Evolutionary conservation across 2,888 invertebrate species (phyloP).

Genomic region (Acronicta aceris): DNA sequence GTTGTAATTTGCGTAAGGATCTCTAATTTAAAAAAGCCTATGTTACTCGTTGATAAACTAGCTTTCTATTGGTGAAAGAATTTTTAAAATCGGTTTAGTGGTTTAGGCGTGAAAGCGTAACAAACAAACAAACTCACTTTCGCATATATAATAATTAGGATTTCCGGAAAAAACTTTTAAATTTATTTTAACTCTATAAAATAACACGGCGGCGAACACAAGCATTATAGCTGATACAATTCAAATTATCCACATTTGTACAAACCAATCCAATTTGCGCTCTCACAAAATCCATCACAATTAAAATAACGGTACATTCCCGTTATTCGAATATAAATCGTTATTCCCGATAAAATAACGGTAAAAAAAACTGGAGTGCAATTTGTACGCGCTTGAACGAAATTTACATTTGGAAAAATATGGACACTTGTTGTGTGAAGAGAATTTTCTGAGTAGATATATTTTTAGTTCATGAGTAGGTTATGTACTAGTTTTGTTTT

Average conservation of each 20-base stretch:
- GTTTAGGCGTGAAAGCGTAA: too few species aligned
- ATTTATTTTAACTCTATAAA: too few species aligned
- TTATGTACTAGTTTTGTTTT: too few species aligned
- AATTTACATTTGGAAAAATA: constrained; percentile 8
- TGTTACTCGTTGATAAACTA: too few species aligned
- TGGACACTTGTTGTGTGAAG: neutral
- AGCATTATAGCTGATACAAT: neutral
- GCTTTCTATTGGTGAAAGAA: too few species aligned
- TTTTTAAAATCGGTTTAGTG: too few species aligned
- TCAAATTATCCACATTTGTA: constrained; percentile 9
- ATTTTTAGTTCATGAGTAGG: neutral
- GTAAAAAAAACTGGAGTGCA: neutral
- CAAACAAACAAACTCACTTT: too few species aligned
- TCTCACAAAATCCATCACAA: constrained; percentile 20
- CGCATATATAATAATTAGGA: too few species aligned
- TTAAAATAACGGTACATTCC: constrained; percentile 29
- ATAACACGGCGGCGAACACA: too few species aligned
- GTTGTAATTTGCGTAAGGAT: too few species aligned
- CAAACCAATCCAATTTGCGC: constrained; percentile 27
- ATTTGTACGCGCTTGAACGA: constrained; percentile 4
- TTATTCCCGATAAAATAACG: constrained; percentile 10
- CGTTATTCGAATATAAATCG: constrained; percentile 18
- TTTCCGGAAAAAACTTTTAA: too few species aligned
- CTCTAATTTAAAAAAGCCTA: too few species aligned
- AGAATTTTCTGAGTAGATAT: neutral